phyloP scores from a whole-genome alignment of 2,113 vertebrate genomes.

The Chaetops frenatus region DNA sequence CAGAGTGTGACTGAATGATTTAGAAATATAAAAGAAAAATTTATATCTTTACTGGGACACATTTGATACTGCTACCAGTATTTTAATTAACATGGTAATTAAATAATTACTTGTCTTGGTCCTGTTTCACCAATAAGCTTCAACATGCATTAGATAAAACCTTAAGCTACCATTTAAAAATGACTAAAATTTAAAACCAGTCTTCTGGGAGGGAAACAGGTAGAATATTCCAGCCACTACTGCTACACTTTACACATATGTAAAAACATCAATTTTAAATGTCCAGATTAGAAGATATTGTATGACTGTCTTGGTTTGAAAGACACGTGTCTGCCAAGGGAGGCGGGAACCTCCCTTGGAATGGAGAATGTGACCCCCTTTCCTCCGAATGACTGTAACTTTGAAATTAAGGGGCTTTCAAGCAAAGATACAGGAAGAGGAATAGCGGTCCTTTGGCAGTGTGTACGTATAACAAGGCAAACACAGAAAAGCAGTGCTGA shows the following conservation, averaged over 20 bases:
- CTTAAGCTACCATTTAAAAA: background rate
- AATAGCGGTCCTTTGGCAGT: accelerated
- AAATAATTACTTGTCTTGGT: background rate
- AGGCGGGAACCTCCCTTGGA: background rate
- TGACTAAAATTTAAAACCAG: background rate
- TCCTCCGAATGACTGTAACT: too few relatives aligned
- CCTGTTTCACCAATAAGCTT: background rate
- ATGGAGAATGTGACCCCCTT: background rate
- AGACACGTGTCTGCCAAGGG: background rate
- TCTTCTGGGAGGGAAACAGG: background rate
- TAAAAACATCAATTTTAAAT: background rate
- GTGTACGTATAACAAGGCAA: background rate
- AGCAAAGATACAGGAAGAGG: background rate
- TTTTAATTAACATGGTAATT: background rate
- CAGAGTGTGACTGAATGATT: background rate
- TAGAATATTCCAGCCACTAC: background rate
- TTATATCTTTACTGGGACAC: background rate
- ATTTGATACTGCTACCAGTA: background rate
- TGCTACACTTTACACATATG: background rate
- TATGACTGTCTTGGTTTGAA: background rate
- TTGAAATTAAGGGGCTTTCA: background rate
- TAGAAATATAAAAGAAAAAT: background rate
- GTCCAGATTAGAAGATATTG: background rate
- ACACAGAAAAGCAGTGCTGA: too few relatives aligned
- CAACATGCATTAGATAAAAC: background rate